Conservation (phyloP, 1,140 invertebrate species). For the Triops longicaudatus region DNA sequence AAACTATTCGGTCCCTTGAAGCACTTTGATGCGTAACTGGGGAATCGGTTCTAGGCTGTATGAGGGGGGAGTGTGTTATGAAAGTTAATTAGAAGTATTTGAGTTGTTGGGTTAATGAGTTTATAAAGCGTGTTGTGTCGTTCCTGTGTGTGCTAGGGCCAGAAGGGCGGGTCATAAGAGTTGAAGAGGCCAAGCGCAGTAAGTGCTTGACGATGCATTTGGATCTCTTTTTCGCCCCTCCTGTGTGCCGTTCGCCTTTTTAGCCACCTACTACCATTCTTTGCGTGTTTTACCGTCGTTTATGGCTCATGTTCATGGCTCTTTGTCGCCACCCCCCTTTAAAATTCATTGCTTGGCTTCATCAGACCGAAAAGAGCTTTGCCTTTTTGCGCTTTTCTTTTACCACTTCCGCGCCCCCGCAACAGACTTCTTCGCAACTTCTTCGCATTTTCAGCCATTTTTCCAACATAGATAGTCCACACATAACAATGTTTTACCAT, state of each 20-base stretch:
- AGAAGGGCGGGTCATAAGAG: slow-evolving; percentile 22
- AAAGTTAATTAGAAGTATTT: neutral
- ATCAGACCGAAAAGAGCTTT: neutral
- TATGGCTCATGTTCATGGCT: slow-evolving; percentile 1
- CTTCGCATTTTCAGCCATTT: no score
- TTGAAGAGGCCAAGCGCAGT: slow-evolving; percentile 19
- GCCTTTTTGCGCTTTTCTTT: neutral
- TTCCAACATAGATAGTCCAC: no score
- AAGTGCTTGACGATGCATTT: neutral
- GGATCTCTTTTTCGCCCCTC: neutral
- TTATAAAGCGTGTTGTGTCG: slow-evolving; percentile 12
- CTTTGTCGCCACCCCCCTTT: neutral
- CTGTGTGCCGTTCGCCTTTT: neutral
- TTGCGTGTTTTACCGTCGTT: neutral
- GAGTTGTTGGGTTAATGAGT: neutral
- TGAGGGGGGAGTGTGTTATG: neutral
- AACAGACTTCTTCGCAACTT: no score
- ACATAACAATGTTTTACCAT: no score
- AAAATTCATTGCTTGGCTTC: neutral
- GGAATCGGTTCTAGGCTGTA: no score
- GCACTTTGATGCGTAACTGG: no score
- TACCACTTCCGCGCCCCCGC: no score
- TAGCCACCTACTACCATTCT: neutral
- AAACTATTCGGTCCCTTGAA: no score
- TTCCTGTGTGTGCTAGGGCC: slow-evolving; percentile 20